Evolutionary conservation across 2,888 invertebrate species (phyloP), one percentile per base, ranked within the genome.

Genomic region (Spisula subtruncata): DNA sequence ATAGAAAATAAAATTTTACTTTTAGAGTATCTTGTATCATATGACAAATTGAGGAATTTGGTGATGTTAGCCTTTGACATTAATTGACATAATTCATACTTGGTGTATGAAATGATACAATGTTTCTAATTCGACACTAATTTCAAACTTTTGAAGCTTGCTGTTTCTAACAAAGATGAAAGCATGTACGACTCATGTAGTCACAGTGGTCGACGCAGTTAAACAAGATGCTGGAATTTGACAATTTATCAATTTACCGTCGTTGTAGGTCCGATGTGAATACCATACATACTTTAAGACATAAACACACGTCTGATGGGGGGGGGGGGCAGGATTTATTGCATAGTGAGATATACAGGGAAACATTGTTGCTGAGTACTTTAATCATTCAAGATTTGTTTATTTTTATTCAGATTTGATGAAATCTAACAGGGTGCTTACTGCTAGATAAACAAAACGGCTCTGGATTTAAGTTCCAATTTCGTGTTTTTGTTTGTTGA

Each of bases 181-280:
- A 66, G 60, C 60, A 25, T 66, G 60, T 66, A 25, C 60, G 12
- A 4, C 60, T n/a, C 60, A 66, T 66, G 60, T 25, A 25, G 20
- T 66, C 75, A 75, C 60, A 66, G 60, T 66, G 32, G 35, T 75
- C 32, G 75, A 18, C 35, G 29, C 35, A 75, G 14, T 75, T 25
- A 35, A 75, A 75, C 75, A 75, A 75, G 75, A 75, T 75, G 75
- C 32, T 35, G 75, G 75, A 32, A 35, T 75, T 32, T 75, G 75
- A 75, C 75, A 75, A 75, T 25, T 75, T 32, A 75, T 75, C 75
- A 75, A 75, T 35, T 25, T 66, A 25, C n/a, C 60, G 25, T n/a
- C 60, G 60, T 66, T 66, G 60, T n/a, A n/a, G 60, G 60, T 66
- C 60, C 60, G 25, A 66, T 25, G 10, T n/a, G 25, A 66, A 66